phyloP scores from a whole-genome alignment of 2,113 vertebrate species.

The Semicossyphus pulcher region DNA sequence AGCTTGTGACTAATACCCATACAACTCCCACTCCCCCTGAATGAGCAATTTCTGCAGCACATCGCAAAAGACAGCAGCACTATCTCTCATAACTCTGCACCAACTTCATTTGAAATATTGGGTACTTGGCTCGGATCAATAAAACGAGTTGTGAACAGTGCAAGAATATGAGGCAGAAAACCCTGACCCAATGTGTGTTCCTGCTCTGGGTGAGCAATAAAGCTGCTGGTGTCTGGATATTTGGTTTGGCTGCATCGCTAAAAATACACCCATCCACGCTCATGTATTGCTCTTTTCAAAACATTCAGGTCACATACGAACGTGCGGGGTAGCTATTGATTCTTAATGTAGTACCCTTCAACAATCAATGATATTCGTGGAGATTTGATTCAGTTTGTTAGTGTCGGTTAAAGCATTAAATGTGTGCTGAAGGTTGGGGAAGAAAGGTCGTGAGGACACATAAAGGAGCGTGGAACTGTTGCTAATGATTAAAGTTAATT shows the following conservation, averaged over 20 bases:
- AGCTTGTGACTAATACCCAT: conserved; percentile 31
- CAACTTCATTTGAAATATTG: conserved; percentile 56
- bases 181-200: conserved; percentile 34
- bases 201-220: conserved; percentile 2
- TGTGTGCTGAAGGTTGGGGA: not conserved
- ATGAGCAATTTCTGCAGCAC: conserved; percentile 55
- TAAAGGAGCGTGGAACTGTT: conserved; percentile 1
- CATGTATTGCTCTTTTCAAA: conserved; percentile 14
- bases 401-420: conserved; percentile 22
- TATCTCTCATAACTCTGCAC: conserved; percentile 31
- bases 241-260: conserved; percentile 11
- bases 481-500: conserved; percentile 24
- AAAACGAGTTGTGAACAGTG: conserved; percentile 46
- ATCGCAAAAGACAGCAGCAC: conserved; percentile 41
- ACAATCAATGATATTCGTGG: conserved; percentile 33
- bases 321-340: conserved; percentile 26
- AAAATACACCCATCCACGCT: not conserved
- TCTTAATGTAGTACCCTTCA: conserved; percentile 22
- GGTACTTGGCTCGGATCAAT: conserved; percentile 52
- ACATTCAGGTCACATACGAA: conserved; percentile 22
- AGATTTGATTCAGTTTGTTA: conserved; percentile 35
- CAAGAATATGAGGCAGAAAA: conserved; percentile 33
- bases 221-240: conserved; percentile 7
- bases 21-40: conserved; percentile 5
- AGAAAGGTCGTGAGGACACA: conserved; percentile 2